Base-by-base conservation (phyloP, 1,140 invertebrate genomes). In the Plectus sambesii region DNA sequence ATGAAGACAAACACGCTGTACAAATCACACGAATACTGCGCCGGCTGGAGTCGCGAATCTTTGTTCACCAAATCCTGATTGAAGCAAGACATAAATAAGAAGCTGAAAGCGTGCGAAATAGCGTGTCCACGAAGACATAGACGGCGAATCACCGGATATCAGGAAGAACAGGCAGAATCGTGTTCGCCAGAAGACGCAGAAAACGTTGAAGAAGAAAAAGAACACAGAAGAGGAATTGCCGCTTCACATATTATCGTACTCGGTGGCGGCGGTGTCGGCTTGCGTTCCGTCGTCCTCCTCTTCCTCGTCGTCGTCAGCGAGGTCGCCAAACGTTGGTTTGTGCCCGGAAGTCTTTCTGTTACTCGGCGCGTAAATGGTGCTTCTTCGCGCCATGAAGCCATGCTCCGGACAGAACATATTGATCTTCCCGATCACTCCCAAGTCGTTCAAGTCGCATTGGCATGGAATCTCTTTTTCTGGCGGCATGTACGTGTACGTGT, bases 351-450 rank as follows among this genome's bases (percentile, higher is more conserved):
- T n/a, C n/a, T n/a, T n/a, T n/a, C n/a, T n/a, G n/a, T n/a, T n/a
- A n/a, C n/a, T n/a, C n/a, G n/a, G n/a, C n/a, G n/a, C n/a, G n/a
- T n/a, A n/a, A n/a, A n/a, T n/a, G n/a, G n/a, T n/a, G n/a, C n/a
- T n/a, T n/a, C n/a, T n/a, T n/a, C n/a, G n/a, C 24, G 56, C 55
- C 55, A 57, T 45, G 27, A 51, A 65, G 22, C 64, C 64, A 22
- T 67, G 64, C 24, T 69, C 66, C 15, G 64, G 66, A 50, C 64
- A 67, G 19, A 67, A 37, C 8, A 58, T 62, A 29, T 61, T 69
- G 65, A 67, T 67, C 12, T 53, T 46, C n/a, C 50, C 54, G 20
- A 67, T 63, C 4, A 52, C 27, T 2, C 64, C 64, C 12, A 38
- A 42, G 3, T 45, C 49, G 42, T 68, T 50, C 39, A 66, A 66